Evolutionary conservation across 2,113 vertebrate species (phyloP), one percentile per base, ranked within the genome.

Genomic region (Calyptommatus sinebrachiatus): DNA sequence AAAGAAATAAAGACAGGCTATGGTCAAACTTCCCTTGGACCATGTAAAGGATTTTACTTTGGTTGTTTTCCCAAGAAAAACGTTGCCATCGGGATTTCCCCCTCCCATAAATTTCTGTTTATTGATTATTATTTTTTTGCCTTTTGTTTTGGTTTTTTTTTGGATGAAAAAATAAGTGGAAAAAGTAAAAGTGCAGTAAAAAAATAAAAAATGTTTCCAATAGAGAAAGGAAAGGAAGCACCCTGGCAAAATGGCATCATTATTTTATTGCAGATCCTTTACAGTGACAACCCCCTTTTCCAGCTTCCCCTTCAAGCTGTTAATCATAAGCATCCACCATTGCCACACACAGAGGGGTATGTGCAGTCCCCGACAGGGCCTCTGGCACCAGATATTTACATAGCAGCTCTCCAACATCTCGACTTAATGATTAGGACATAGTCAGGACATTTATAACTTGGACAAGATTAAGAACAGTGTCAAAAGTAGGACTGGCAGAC

Each of bases 361-460:
- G n/a, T n/a, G 0, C 20, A 71, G 75, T 2, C n/a, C 45, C 41
- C 5, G 35, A 48, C 2, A 0, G 28, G 75, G 81, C 61, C 8
- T 4, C 28, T 85, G 86, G 89, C 91, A 87, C 88, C 89, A 90
- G 88, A 82, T 92, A 85, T 89, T 71, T 85, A 91, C 89, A 91
- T 62, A 82, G 85, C 88, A 93, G 90, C 87, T 80, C 1, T 80
- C n/a, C 28, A 29, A 31, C 45, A 53, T 12, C 28, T 12, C 50
- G 62, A 79, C 80, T 76, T 24, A n/a, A 20, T 5, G 9, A 74
- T n/a, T 66, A 21, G 45, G 83, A 76, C 63, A 61, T 41, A 1
- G 22, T 53, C 3, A 0, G 81, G 85, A 83, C 76, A 41, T 41
- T 61, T 53, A 29, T 45, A 48, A 79, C 14, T 8, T 45, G 74